phyloP scores from a whole-genome alignment of 1,140 invertebrate genomes.

The Drosophila auraria region DNA sequence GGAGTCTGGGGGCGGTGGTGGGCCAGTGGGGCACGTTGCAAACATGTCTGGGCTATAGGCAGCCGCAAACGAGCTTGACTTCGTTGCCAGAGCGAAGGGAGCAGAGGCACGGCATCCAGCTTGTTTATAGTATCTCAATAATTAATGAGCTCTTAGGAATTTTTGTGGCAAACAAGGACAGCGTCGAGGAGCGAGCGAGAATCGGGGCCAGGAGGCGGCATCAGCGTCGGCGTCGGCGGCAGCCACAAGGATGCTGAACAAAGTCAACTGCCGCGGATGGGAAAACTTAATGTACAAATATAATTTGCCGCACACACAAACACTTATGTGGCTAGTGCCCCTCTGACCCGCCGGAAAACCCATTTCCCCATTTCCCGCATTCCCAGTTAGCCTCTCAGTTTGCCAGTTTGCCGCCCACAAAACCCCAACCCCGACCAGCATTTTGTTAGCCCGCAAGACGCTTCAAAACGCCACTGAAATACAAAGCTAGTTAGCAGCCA shows the following conservation, averaged over 20 bases:
- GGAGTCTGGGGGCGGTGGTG: conserved; percentile 4
- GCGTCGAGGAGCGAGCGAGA: conserved; percentile 14
- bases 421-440: conserved; percentile 48
- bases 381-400: background rate
- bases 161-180: conserved; percentile 72
- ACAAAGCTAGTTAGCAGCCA: conserved; percentile 69
- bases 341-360: conserved; percentile 14
- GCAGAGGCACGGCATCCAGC: conserved; percentile 51
- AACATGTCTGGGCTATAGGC: conserved; percentile 78
- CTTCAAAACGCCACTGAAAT: conserved; percentile 58
- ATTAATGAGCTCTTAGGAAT: conserved; percentile 84
- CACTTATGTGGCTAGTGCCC: conserved; percentile 72
- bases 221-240: background rate
- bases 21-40: conserved; percentile 37
- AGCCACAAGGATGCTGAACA: conserved; percentile 46
- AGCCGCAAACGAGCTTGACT: conserved; percentile 81
- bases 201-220: conserved; percentile 13
- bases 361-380: background rate
- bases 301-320: conserved; percentile 82
- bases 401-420: background rate
- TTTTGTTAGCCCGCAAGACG: conserved; percentile 64
- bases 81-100: conserved; percentile 57
- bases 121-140: conserved; percentile 84
- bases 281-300: conserved; percentile 83
- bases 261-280: conserved; percentile 73